Base-by-base conservation (phyloP, 2,888 invertebrate species). In the Acrobeloides nanus region DNA sequence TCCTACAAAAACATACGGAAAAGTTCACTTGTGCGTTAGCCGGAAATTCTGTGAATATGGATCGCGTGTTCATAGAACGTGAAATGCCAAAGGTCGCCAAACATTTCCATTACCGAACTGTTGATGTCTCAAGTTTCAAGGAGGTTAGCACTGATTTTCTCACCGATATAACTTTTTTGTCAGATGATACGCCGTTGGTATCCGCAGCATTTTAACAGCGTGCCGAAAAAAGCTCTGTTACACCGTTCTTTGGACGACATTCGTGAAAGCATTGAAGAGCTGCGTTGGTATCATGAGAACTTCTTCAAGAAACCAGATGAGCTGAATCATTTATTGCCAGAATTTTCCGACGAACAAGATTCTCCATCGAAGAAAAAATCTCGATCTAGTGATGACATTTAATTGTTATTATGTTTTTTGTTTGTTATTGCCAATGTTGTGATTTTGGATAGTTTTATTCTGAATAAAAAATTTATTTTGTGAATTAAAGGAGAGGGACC, bases 91-190 rank as follows among this genome's bases (percentile, higher is more conserved):
- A 61, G 34, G 76, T 93, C 5, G 74, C 84, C 69, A 73, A 81
- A 1, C 86, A 88, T 74, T 77, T 93, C 57, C 89, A 93, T 74
- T 90, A 93, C 75, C 81, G 93, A 64, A 84, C 88, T 35, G 83
- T 97, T 55, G 95, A 95, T 79, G 89, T 92, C 2, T 87, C 86
- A 27, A 82, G 86, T 0, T 76, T 95, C 17, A 92, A 90, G 74
- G 90, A 92, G 75, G 74, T 93, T 59, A 12, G 29, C 34, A 23
- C n/a, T 10, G 6, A 34, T 12, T 23, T 8, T 12, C 15, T 31
- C 20, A 4, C 4, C 26, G 7, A 12, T 7, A 27, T 27, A 1
- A 8, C 29, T 7, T 12, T n/a, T 8, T 5, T 37, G 50, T 51
- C 34, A 62, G 62, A 33, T 66, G 39, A 33, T 51, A 21, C 60